Conservation (phyloP, 2,888 invertebrate genomes). For the Tetheella fluctuosa region DNA sequence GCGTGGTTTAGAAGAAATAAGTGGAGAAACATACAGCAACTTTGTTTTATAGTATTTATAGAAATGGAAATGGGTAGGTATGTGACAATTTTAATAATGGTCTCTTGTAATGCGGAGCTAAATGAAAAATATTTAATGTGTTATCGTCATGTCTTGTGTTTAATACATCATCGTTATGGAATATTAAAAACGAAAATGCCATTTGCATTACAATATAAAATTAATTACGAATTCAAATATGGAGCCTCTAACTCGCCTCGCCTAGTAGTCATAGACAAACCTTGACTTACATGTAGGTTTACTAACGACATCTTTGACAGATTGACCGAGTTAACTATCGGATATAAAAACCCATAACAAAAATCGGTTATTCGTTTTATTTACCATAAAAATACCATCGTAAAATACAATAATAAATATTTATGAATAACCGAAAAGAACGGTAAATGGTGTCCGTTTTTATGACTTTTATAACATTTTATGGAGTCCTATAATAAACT, state of each 20-base stretch:
- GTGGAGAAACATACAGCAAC: no score
- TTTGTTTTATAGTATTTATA: no score
- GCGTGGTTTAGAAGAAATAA: no score
- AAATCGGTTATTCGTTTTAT: neutral
- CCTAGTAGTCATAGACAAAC: neutral
- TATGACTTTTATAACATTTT: no score
- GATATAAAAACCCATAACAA: neutral
- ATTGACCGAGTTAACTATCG: neutral
- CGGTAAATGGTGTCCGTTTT: neutral
- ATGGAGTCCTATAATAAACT: neutral
- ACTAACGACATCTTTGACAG: neutral
- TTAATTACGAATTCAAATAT: conserved; percentile 4
- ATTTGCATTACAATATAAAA: neutral
- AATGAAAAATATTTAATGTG: neutral
- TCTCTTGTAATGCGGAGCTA: neutral
- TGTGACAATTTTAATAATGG: no score
- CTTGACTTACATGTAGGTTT: neutral
- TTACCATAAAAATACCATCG: neutral
- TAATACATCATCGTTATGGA: neutral
- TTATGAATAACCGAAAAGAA: conserved; percentile 2
- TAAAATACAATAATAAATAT: neutral
- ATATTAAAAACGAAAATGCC: neutral
- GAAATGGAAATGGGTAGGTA: no score
- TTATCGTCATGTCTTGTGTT: neutral
- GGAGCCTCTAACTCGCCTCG: neutral